These are phyloP conservation scores for Eupristina koningsbergeri DNA, from an alignment of 1,140 invertebrate species.

Conservation along the genomic window DNA sequence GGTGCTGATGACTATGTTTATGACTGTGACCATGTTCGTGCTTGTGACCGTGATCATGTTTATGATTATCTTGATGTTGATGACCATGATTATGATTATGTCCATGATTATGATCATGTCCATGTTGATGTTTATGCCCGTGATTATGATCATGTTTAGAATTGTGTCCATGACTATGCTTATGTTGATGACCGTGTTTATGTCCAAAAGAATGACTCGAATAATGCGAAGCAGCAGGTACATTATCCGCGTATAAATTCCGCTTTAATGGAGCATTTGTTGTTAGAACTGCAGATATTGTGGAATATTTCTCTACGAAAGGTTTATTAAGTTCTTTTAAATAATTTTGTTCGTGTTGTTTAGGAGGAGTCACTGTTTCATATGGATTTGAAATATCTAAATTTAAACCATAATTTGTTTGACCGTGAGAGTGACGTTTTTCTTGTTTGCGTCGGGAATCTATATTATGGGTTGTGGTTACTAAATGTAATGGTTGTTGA, in stretches of 20 bases:
- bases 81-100: slow-evolving; percentile 34
- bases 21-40: slow-evolving; percentile 35
- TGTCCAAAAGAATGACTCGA: neutral
- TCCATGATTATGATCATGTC: slow-evolving; percentile 35
- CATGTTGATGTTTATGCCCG: slow-evolving; percentile 11
- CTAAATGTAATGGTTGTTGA: neutral
- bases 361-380: neutral
- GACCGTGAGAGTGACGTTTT: slow-evolving; percentile 20
- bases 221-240: neutral
- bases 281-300: neutral
- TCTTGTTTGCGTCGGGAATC: slow-evolving; percentile 10
- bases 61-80: slow-evolving; percentile 22
- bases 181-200: slow-evolving; percentile 21
- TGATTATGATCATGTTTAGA: slow-evolving; percentile 27
- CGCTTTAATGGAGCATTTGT: neutral
- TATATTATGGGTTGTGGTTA: slow-evolving; percentile 18
- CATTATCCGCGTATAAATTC: neutral
- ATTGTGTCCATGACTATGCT: slow-evolving; percentile 29
- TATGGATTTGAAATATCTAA: slow-evolving; percentile 13
- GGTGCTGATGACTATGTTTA: slow-evolving; percentile 40
- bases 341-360: neutral
- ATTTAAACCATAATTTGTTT: slow-evolving; percentile 24
- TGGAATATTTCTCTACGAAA: neutral
- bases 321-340: neutral
- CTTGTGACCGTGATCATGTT: slow-evolving; percentile 42